Base-by-base conservation (phyloP, 2,797 vertebrate genomes). In the Amazona ochrocephala region DNA sequence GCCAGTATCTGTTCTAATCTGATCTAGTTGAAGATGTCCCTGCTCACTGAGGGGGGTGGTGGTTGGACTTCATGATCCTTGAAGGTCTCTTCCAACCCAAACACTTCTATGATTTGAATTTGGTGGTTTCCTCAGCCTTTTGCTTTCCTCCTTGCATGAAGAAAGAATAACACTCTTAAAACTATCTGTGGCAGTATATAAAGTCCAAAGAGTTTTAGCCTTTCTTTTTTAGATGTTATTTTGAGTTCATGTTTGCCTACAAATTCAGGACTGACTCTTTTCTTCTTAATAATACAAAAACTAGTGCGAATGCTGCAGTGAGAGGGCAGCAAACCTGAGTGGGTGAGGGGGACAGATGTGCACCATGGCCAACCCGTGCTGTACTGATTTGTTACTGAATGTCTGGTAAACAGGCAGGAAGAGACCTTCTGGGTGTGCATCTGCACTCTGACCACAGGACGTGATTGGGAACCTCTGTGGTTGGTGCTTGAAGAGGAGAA, bases 311-410 rank as follows among this genome's bases (percentile, higher is more conserved):
- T 30, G 62, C 50, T 87, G 60, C 68, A 58, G 16, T 27, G 60
- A 58, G 41, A 79, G 54, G 12, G 34, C 66, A 94, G 29, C 79
- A 58, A 53, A 68, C 34, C 37, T 41, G 62, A 62, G 64, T 26
- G n/a, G 15, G 44, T 0, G 1, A 3, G 24, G 32, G 26, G 27
- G 26, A 17, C 0, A 2, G 41, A 8, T 34, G 26, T 62, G 16
- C 34, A 30, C 0, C 0, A 4, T 14, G 32, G 54, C 29, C 48
- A 54, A 3, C 34, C 10, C 3, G 4, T 58, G 32, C 2, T 66
- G 41, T 26, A 24, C 24, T 86, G 70, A 24, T 53, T 68, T 67
- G 53, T 48, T 64, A 34, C 45, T 60, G 24, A 26, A 44, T 8
- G 0, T 41, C 13, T 47, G 65, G 24, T 11, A 12, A 53, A 22